Evolutionary conservation across 1,140 invertebrate genomes (phyloP).

Genomic region (Anoplolepis gracilipes): DNA sequence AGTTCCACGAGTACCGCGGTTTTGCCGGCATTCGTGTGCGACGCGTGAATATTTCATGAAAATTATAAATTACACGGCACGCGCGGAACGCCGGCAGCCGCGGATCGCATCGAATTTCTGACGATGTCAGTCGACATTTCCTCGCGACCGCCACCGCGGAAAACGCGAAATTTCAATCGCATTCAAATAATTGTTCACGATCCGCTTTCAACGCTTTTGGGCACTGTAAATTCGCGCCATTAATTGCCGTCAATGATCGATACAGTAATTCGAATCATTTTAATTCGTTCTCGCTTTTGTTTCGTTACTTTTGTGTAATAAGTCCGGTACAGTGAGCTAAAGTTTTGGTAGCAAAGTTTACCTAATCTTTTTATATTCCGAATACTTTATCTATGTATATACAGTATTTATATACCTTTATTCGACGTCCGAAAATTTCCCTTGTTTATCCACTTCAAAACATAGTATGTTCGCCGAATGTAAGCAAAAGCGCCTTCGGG

Average conservation of each 20-base stretch:
- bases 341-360: background rate
- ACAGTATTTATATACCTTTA: background rate
- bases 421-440: constrained; percentile 22
- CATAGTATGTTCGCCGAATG: background rate
- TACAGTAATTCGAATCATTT: background rate
- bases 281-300: background rate
- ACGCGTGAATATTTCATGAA: constrained; percentile 63
- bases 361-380: constrained; percentile 11
- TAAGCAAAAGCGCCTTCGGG: constrained; percentile 38
- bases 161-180: constrained; percentile 58
- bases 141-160: constrained; percentile 54
- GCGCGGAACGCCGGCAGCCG: constrained; percentile 46
- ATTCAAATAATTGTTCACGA: constrained; percentile 55
- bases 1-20: constrained; percentile 56
- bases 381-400: background rate
- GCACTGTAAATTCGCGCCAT: constrained; percentile 46
- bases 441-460: constrained; percentile 34
- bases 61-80: constrained; percentile 61
- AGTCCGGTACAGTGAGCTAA: background rate
- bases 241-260: constrained; percentile 34
- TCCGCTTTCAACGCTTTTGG: constrained; percentile 15
- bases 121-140: constrained; percentile 70
- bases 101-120: constrained; percentile 64
- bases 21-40: constrained; percentile 49
- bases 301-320: constrained; percentile 17